Evolutionary conservation across 2,888 invertebrate genomes (phyloP), one percentile per base, ranked within the genome.

Genomic region (Hyalella azteca): DNA sequence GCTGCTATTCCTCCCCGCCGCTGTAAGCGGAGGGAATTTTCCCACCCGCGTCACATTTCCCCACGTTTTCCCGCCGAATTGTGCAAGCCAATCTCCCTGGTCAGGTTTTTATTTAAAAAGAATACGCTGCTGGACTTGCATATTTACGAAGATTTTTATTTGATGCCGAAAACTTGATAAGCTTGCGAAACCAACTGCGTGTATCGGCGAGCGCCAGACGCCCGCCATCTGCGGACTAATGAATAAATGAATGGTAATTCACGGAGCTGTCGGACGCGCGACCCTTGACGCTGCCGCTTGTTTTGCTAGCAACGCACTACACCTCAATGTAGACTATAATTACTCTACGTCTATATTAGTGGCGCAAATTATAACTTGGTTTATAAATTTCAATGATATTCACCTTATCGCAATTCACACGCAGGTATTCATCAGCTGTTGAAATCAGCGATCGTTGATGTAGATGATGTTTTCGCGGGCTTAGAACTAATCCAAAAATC

Each of bases 91-190:
- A 66, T 66, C 66, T 66, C 66, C 4, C 66, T 32, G 29, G 36
- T 13, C 19, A n/a, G 36, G 36, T 36, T 66, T 66, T 66, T 66
- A 36, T 66, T 36, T 66, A 66, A 66, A 59, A 66, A 66, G 66
- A 66, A 66, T 66, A 36, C 39, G 32, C 15, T 32, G 66, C 32
- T 66, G 66, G 66, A 66, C 36, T 66, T 66, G 66, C 32, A 66
- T 66, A 66, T 66, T 66, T 66, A 66, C 66, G 39, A 66, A 36
- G 66, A 3, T 66, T 66, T 66, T 66, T 59, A 59, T 59, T 59
- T 32, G 59, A 59, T 29, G 32, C 19, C 32, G 59, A 22, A 59
- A 59, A 59, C 59, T 59, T 59, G 29, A 59, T 59, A 26, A 59
- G 59, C 59, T 59, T 5, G 59, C 59, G 59, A n/a, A 59, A 59